Percentiles rank a stretch among this genome's conserved stretches.
Evolutionary conservation across 2,797 vertebrate genomes (phyloP).

Genomic region (Anguilla obscura): DNA sequence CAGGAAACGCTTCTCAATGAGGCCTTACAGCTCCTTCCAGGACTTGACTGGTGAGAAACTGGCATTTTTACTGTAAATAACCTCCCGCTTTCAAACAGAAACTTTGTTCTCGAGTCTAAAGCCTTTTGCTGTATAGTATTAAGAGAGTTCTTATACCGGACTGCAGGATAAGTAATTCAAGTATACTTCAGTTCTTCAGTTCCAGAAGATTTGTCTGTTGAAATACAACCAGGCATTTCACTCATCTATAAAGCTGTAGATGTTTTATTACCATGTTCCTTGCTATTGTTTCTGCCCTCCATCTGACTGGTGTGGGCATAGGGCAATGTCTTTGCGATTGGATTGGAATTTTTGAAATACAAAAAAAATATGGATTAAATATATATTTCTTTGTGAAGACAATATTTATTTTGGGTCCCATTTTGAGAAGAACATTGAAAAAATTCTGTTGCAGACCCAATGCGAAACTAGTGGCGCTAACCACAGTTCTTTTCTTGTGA

Average conservation of each 20-base stretch:
- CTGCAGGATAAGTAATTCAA: not conserved
- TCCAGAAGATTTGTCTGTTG: not conserved
- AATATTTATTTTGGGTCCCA: not conserved
- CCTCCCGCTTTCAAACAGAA: not conserved
- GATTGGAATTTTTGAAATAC: not conserved
- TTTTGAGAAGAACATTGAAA: not conserved
- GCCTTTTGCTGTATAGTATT: not conserved
- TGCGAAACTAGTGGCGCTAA: not conserved
- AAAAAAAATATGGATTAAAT: not conserved
- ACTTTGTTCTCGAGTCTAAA: not conserved
- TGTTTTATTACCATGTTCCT: not conserved
- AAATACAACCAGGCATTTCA: not conserved
- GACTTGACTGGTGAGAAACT: slow-evolving; percentile 91
- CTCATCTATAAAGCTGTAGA: not conserved
- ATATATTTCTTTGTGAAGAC: not conserved
- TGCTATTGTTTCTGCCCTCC: not conserved
- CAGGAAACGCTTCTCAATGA: slow-evolving; percentile 88
- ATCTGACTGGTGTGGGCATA: too few relatives aligned
- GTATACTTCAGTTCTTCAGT: not conserved
- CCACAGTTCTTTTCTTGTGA: not conserved
- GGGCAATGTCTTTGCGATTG: not conserved
- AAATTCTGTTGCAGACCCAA: not conserved
- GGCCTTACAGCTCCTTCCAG: slow-evolving; percentile 88
- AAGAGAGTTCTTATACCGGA: not conserved
- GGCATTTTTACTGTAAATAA: not conserved